These are phyloP conservation scores for Alexandromys fortis DNA, from an alignment of 2,113 vertebrate genomes.

Conservation along the genomic window DNA sequence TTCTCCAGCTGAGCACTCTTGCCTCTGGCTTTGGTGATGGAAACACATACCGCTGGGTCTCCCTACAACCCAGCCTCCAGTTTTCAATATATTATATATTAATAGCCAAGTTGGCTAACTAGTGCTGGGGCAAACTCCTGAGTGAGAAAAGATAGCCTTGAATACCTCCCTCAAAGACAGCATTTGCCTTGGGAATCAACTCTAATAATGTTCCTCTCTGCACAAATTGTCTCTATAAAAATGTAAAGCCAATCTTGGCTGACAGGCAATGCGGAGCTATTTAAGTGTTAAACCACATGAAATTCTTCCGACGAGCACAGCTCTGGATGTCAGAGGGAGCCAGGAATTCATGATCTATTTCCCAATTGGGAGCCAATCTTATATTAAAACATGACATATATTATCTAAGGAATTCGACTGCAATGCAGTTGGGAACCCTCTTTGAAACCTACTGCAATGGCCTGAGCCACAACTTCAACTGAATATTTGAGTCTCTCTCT, in stretches of 20 bases:
- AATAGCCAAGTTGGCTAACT: conserved; percentile 26
- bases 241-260: conserved; percentile 66
- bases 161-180: not conserved
- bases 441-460: conserved; percentile 1
- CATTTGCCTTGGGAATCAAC: conserved; percentile 65
- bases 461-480: not conserved
- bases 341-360: conserved; percentile 39
- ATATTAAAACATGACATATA: conserved; percentile 69
- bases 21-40: conserved; percentile 35
- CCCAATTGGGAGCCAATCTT: conserved; percentile 56
- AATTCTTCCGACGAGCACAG: conserved; percentile 35
- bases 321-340: conserved; percentile 40
- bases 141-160: conserved; percentile 36
- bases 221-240: conserved; percentile 66
- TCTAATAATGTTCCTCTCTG: conserved; percentile 50
- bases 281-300: conserved; percentile 63
- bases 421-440: conserved; percentile 16
- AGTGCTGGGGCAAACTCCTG: not conserved
- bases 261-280: conserved; percentile 57
- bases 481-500: not conserved
- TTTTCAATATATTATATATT: conserved; percentile 52
- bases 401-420: conserved; percentile 69
- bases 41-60: not conserved
- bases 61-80: not conserved
- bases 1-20: conserved; percentile 59